Base-by-base conservation (phyloP, 2,113 vertebrate species). In the Chaenocephalus aceratus region DNA sequence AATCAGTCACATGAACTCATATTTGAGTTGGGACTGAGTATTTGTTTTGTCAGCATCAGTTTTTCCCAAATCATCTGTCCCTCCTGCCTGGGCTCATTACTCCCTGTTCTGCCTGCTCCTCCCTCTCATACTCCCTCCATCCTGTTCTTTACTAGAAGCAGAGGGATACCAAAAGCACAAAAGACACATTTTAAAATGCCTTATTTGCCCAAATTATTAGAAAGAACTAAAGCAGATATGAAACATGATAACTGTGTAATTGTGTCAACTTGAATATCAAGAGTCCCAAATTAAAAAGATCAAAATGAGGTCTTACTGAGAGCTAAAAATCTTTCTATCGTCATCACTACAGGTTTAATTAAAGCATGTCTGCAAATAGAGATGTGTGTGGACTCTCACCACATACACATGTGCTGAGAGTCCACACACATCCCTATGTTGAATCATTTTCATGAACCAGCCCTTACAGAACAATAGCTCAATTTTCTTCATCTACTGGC, bases 1-100 rank as follows among this genome's bases (percentile, higher is more conserved):
- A 68, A 79, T 86, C 62, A 68, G 18, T 62, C 65, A 18, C 15
- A 64, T 82, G 77, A 72, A 79, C 86, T 58, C 67, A 61, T 70
- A 65, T 88, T 77, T 81, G 56, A 41, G 66, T 79, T 79, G 53
- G 52, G 67, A 45, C 23, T 69, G 77, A 74, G 77, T 30, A 45
- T 89, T 65, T 74, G 64, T 84, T 72, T 72, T 68, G 58, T 72
- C 60, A 15, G 16, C 66, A 57, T 79, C 76, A 76, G 65, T 78
- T 78, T 63, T 87, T 72, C 60, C 77, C 71, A 70, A 52, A 75
- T 89, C 78, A 86, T 85, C 80, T 73, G 72, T 86, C 68, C 52
- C 61, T 79, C 75, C 72, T 63, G 79, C 64, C 52, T 56, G 26
- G 85, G 75, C 78, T 84, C 86, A 89, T 91, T 90, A 82, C 87